These are phyloP conservation scores for Ptiloglossa arizonensis DNA, from an alignment of 1,140 invertebrate species.

Conservation along the genomic window DNA sequence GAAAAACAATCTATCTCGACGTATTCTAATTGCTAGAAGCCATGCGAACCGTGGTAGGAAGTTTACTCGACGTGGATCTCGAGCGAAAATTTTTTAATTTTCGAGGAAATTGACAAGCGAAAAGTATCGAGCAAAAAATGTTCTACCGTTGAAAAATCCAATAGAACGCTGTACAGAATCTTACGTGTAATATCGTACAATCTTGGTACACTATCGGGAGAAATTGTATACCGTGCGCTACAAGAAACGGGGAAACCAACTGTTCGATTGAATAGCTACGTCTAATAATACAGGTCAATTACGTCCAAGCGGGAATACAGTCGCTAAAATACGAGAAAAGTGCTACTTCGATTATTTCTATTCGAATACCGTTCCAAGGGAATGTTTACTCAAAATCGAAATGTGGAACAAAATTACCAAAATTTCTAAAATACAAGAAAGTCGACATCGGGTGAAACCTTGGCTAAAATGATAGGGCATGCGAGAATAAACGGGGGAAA, in stretches of 20 bases:
- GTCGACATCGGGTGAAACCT: not conserved
- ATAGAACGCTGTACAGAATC: not conserved
- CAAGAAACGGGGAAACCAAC: too few relatives aligned
- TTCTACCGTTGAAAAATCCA: not conserved
- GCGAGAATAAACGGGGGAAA: constrained; percentile 11
- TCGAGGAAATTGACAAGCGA: not conserved
- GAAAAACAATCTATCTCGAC: not conserved
- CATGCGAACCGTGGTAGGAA: constrained; percentile 21
- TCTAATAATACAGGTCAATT: too few relatives aligned
- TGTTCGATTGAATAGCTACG: too few relatives aligned
- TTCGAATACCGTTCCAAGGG: not conserved
- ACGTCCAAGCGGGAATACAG: too few relatives aligned
- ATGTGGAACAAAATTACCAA: not conserved
- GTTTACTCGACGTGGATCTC: not conserved
- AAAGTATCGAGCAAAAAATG: not conserved
- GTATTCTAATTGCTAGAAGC: constrained; percentile 8
- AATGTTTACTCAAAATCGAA: not conserved
- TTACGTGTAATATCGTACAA: too few relatives aligned
- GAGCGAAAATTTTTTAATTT: not conserved
- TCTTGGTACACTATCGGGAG: too few relatives aligned
- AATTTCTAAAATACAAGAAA: not conserved
- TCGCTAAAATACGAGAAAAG: too few relatives aligned
- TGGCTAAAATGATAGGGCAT: constrained; percentile 21
- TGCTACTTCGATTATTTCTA: not conserved
- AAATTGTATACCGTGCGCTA: too few relatives aligned